Evolutionary conservation across 1,140 invertebrate species (phyloP).

Genomic region (Camponotus pennsylvanicus): DNA sequence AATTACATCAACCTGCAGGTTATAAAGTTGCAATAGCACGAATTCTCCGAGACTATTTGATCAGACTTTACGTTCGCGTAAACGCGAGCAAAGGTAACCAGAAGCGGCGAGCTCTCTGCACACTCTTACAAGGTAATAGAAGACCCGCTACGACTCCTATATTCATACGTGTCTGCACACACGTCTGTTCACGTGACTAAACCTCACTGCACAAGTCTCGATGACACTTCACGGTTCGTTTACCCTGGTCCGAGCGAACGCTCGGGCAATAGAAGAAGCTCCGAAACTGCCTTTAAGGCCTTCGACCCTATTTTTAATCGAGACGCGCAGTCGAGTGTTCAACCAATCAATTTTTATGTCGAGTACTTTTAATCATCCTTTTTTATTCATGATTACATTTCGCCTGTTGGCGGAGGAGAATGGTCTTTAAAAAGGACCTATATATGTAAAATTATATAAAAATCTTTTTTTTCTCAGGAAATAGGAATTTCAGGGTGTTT

Average conservation of each 20-base stretch:
- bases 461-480: too few relatives aligned
- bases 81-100: constrained; percentile 13
- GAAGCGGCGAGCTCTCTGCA: not conserved
- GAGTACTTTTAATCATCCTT: not conserved
- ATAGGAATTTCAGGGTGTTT: too few relatives aligned
- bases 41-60: not conserved
- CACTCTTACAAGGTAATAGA: constrained; percentile 23
- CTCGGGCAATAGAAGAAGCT: constrained; percentile 35
- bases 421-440: not conserved
- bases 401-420: not conserved
- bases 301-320: constrained; percentile 15
- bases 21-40: not conserved
- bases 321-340: constrained; percentile 2
- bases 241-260: constrained; percentile 53
- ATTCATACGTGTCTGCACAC: constrained; percentile 14
- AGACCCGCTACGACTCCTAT: not conserved
- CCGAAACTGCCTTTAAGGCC: constrained; percentile 39
- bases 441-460: not conserved
- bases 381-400: constrained; percentile 16
- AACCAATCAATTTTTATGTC: constrained; percentile 45
- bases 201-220: constrained; percentile 18
- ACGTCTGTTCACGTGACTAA: constrained; percentile 15
- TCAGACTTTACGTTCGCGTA: constrained; percentile 29
- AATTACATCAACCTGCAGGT: constrained; percentile 1
- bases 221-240: constrained; percentile 69